Base-by-base conservation (phyloP, 1,140 invertebrate species). In the Agraylea sexmaculata region DNA sequence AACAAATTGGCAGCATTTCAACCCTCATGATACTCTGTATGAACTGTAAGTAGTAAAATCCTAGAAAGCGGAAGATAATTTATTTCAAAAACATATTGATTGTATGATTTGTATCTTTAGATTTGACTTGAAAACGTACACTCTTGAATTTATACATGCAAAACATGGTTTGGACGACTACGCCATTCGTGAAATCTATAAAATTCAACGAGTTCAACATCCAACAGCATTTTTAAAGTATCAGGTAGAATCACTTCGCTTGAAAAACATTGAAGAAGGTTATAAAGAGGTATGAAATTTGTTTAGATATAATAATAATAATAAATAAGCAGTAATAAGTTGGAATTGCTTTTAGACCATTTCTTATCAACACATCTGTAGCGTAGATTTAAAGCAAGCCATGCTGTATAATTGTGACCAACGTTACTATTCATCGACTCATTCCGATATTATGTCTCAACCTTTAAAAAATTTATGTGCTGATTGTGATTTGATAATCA, bases 181-280 rank as follows among this genome's bases (percentile, higher is more conserved):
- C 6, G 6, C n/a, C n/a, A 6, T 7, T 25, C n/a, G 23, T 25
- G 6, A 25, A 25, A 25, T 25, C 6, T 7, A 7, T 25, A 7
- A 25, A 7, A 17, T 43, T 25, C 23, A 28, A 5, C 18, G 36
- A 11, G 36, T 43, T 3, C 42, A 43, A 38, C 35, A 43, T 17
- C 42, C 42, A n/a, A 31, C 33, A 20, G 36, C 35, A 1, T 43
- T 21, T 29, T 20, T 43, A 15, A 38, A 36, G 23, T 43, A 38
- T 8, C 12, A 17, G 21, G 19, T 43, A 12, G 27, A 39, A 16
- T 13, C 34, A 4, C 29, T 30, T n/a, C 30, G 19, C 19, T 17
- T 40, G 22, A 8, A 37, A 12, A 12, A 35, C 4, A 7, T 6
- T 8, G 19, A 35, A 8, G 10, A 23, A n/a, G 11, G 3, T 4